A percentile compares a stretch with the other conserved stretches of the same genome.
Evolutionary conservation across 2,113 vertebrate species (phyloP).

Genomic region (Terrapene triunguis): DNA sequence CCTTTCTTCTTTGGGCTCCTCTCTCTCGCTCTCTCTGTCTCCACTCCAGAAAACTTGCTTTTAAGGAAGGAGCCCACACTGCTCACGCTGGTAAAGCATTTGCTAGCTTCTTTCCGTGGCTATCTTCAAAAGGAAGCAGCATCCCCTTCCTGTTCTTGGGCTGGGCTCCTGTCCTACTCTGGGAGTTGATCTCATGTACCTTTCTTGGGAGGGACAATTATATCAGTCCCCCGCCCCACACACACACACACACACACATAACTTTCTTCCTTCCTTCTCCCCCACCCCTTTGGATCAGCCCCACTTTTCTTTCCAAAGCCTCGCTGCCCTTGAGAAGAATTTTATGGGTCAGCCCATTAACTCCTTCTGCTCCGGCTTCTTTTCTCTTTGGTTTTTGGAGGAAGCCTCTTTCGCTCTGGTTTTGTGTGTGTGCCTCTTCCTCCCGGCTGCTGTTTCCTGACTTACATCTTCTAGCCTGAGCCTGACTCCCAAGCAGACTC

Average conservation of each 20-base stretch:
- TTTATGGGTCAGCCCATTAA: constrained; percentile 68
- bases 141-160: not conserved
- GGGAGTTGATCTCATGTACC: not conserved
- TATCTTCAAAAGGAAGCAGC: constrained; percentile 6
- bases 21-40: not conserved
- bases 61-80: not conserved
- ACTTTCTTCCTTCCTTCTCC: not conserved
- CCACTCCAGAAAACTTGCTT: constrained; percentile 48
- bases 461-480: not conserved
- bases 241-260: not conserved
- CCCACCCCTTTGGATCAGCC: constrained; percentile 17
- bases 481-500: not conserved
- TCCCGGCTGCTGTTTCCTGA: not conserved
- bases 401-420: not conserved
- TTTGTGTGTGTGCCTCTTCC: not conserved
- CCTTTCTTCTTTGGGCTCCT: constrained; percentile 45
- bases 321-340: not conserved
- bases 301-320: constrained; percentile 9
- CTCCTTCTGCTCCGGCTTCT: constrained; percentile 62
- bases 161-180: not conserved
- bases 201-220: not conserved
- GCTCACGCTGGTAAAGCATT: constrained; percentile 16
- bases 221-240: not conserved
- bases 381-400: constrained; percentile 34
- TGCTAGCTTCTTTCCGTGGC: constrained; percentile 34